Evolutionary conservation across 1,140 invertebrate genomes (phyloP), one percentile per base, ranked within the genome.

Genomic region (Drosophila carrolli): DNA sequence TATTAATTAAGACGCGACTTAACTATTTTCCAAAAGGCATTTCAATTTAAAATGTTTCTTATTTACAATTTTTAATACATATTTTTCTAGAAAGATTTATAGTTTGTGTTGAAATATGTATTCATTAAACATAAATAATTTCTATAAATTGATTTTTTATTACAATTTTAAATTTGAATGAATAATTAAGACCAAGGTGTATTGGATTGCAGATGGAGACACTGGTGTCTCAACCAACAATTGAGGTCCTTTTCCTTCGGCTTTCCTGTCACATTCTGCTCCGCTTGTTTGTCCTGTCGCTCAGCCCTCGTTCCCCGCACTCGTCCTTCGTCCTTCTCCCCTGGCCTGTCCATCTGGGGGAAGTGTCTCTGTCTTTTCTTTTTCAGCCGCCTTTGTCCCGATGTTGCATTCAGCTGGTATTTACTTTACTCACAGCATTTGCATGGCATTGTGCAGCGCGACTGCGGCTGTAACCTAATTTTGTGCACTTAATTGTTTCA

Each of bases 401-500:
- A 47, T 48, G 51, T 54, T 76, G 61, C 80, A 65, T 82, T 77
- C 67, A 59, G 63, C 62, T 79, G 41, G 71, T 88, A 89, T 89
- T 84, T 81, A 84, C 74, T 84, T 66, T 79, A 88, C 79, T 88
- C 59, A 71, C 78, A 88, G 68, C 84, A 84, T 89, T 89, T 89
- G 85, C 84, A 89, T 83, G 60, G 73, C 82, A 81, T 85, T 85
- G 82, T 85, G 71, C 70, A 57, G 60, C 58, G 60, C 57, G 51
- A 62, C 66, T 86, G 76, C 68, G 62, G 78, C 65, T 89, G 77
- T 90, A 89, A 89, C 84, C 84, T 81, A 89, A 89, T 89, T 89
- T 89, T 81, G 70, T 90, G 80, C 80, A 74, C 81, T 76, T 89
- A 89, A 89, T 89, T 89, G 84, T 89, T 89, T 89, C 84, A 89